Conservation (phyloP, 2,888 invertebrate species). For the Pseudococcus viburni region DNA sequence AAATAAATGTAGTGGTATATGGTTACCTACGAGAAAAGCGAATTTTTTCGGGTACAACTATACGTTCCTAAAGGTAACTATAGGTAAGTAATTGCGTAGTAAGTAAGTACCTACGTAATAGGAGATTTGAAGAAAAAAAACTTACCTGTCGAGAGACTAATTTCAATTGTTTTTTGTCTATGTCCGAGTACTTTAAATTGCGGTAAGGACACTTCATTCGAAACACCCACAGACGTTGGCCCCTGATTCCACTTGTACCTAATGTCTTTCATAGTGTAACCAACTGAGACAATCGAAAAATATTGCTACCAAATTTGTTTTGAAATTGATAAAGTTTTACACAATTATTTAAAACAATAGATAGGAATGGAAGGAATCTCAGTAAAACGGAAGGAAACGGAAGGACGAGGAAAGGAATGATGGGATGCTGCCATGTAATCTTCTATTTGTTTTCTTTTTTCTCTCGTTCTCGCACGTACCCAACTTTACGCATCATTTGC, state of each 20-base stretch:
- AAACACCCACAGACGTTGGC: slow-evolving; percentile 93
- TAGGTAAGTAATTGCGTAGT: neutral
- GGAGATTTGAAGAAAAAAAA: slow-evolving; percentile 9
- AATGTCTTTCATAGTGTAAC: slow-evolving; percentile 98
- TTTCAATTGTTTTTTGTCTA: slow-evolving; percentile 93
- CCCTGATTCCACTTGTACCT: slow-evolving; percentile 97
- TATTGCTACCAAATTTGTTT: slow-evolving; percentile 62
- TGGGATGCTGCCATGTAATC: slow-evolving; percentile 61
- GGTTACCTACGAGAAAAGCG: too few species aligned
- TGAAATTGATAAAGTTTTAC: slow-evolving; percentile 67
- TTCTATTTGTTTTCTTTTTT: neutral
- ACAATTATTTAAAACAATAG: slow-evolving; percentile 23
- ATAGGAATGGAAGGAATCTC: neutral
- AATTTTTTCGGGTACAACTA: neutral
- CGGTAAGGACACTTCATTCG: slow-evolving; percentile 95
- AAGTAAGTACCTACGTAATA: neutral
- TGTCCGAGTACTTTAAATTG: slow-evolving; percentile 97
- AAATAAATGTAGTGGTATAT: too few species aligned
- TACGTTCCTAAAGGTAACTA: neutral
- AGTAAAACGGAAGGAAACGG: neutral
- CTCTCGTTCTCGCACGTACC: neutral
- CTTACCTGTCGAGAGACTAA: slow-evolving; percentile 95
- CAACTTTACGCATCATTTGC: neutral
- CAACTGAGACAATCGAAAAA: slow-evolving; percentile 77
- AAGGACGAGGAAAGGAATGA: neutral